phyloP scores from a whole-genome alignment of 2,888 invertebrate species.

The Blastobasis adustella region DNA sequence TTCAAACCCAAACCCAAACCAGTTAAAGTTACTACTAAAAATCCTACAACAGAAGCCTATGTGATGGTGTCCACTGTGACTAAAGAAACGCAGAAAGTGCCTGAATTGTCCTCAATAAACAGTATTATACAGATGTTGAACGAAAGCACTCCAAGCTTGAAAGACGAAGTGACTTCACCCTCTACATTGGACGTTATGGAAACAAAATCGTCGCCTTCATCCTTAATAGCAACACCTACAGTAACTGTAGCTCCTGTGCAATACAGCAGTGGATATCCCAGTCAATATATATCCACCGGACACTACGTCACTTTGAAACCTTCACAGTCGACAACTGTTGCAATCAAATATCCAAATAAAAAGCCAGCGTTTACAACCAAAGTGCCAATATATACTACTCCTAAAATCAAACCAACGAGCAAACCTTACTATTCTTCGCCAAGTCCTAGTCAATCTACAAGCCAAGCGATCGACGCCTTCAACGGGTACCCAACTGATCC shows the following conservation, averaged over 20 bases:
- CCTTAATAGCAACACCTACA: constrained; percentile 19
- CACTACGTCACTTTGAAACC: constrained; percentile 63
- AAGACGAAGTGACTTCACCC: constrained; percentile 48
- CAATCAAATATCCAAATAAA: constrained; percentile 21
- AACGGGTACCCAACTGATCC: constrained; percentile 63
- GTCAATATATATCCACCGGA: constrained; percentile 46
- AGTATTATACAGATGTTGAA: constrained; percentile 80
- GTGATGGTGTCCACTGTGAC: constrained; percentile 74
- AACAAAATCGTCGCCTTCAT: constrained; percentile 52
- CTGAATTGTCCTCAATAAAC: constrained; percentile 60
- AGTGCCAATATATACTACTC: constrained; percentile 34
- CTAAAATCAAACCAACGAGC: constrained; percentile 31
- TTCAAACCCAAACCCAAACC: constrained; percentile 77
- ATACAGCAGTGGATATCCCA: constrained; percentile 47
- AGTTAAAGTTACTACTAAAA: constrained; percentile 19
- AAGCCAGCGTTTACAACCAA: constrained; percentile 27
- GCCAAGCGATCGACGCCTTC: constrained; percentile 62
- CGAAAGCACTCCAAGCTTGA: constrained; percentile 56
- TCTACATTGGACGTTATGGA: constrained; percentile 39
- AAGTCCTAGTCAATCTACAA: constrained; percentile 57
- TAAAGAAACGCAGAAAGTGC: constrained; percentile 57
- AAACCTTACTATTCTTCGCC: constrained; percentile 47
- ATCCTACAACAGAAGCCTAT: constrained; percentile 65
- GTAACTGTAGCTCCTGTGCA: constrained; percentile 38
- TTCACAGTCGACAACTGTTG: constrained; percentile 16